Evolutionary conservation across 2,888 invertebrate genomes (phyloP).

Genomic region (Cephus rjabovi): DNA sequence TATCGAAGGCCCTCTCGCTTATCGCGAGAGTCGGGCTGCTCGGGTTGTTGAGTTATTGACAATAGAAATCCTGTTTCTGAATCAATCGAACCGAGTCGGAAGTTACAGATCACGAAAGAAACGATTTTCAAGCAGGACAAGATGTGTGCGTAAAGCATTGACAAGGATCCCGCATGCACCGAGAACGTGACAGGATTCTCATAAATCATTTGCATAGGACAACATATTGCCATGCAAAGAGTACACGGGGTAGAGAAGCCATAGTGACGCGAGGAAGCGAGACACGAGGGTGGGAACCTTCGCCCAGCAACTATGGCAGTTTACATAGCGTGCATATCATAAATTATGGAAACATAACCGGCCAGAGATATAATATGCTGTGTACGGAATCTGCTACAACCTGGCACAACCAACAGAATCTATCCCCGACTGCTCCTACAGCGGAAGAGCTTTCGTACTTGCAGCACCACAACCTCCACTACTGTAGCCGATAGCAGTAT

Average conservation of each 20-base stretch:
- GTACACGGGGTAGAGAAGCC: conserved; percentile 21
- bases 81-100: neutral
- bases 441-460: neutral
- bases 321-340: conserved; percentile 41
- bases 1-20: neutral
- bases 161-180: neutral
- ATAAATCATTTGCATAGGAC: conserved; percentile 40
- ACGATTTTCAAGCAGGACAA: neutral
- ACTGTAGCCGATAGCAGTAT: neutral
- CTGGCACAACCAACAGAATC: neutral
- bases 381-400: conserved; percentile 11
- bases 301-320: conserved; percentile 35
- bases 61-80: neutral
- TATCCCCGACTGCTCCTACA: neutral
- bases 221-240: conserved; percentile 44
- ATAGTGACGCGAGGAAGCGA: conserved; percentile 20
- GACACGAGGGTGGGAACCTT: conserved; percentile 27
- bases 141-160: neutral
- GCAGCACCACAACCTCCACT: neutral
- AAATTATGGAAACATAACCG: conserved; percentile 46
- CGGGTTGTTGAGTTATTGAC: neutral
- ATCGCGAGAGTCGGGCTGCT: neutral
- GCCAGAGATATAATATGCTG: conserved; percentile 31
- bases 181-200: conserved; percentile 25
- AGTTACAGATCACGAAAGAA: neutral